Percentiles rank a stretch among this genome's conserved stretches.
Evolutionary conservation across 2,113 vertebrate species (phyloP).

Genomic region (Misgurnus mizolepis): DNA sequence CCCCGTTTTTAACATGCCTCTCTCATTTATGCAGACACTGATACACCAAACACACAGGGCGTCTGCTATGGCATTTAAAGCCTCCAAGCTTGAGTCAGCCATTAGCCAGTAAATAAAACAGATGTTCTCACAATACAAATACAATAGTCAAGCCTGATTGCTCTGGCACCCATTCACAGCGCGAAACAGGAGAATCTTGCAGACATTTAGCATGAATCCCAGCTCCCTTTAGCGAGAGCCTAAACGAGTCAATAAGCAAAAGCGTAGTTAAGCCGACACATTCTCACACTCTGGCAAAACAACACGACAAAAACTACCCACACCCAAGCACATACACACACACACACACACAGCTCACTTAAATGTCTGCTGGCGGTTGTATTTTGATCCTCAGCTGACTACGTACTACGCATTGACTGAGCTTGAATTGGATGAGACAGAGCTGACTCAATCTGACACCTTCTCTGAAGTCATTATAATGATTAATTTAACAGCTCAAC

Average conservation of each 20-base stretch:
- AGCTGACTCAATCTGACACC: conserved; percentile 40
- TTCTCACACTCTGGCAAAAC: conserved; percentile 21
- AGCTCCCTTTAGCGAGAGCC: not conserved
- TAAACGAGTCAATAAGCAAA: conserved; percentile 15
- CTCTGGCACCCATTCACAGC: conserved; percentile 50
- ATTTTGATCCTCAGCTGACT: conserved; percentile 36
- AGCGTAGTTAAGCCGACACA: conserved; percentile 23
- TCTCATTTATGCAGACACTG: not conserved
- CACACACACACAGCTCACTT: conserved; percentile 2
- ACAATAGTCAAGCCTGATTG: conserved; percentile 56
- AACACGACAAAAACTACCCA: conserved; percentile 12
- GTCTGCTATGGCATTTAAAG: conserved; percentile 21
- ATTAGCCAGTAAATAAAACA: conserved; percentile 58
- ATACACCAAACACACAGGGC: not conserved
- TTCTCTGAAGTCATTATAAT: conserved; percentile 47
- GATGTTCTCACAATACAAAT: conserved; percentile 72
- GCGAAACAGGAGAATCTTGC: not conserved
- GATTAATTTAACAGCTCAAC: conserved; percentile 41
- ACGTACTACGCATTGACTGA: not conserved
- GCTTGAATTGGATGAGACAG: conserved; percentile 43
- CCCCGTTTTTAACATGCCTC: not conserved
- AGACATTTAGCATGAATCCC: conserved; percentile 23
- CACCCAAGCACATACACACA: conserved; percentile 30
- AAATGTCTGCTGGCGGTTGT: conserved; percentile 29
- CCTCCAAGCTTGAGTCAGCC: conserved; percentile 55